phyloP scores from a whole-genome alignment of 2,797 vertebrate genomes.

The Tenualosa thibaudeaui region DNA sequence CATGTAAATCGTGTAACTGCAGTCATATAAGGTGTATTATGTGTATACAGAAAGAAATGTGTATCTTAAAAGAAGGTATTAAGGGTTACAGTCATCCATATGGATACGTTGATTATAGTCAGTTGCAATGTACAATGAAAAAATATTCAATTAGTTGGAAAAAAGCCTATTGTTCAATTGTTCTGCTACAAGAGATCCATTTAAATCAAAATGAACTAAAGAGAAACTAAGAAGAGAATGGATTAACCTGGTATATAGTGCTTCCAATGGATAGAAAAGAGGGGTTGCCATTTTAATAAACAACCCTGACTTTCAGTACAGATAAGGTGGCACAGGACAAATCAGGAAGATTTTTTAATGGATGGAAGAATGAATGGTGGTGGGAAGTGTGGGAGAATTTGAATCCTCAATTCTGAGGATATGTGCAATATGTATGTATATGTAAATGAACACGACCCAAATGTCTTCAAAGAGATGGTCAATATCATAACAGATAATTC shows the following conservation, averaged over 20 bases:
- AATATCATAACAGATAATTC: neutral
- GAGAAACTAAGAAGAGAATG: constrained; percentile 27
- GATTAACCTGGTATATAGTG: constrained; percentile 26
- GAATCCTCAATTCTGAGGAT: neutral
- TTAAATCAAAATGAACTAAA: constrained; percentile 9
- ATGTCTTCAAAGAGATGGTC: neutral
- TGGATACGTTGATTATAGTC: neutral
- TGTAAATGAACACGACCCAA: neutral
- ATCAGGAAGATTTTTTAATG: constrained; percentile 20
- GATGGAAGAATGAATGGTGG: neutral
- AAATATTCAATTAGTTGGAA: neutral
- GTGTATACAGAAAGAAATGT: neutral
- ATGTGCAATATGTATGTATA: no score
- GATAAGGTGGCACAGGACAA: constrained; percentile 25
- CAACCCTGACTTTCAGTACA: constrained; percentile 10
- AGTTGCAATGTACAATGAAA: constrained; percentile 2
- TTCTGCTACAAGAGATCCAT: constrained; percentile 1
- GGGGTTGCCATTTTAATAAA: constrained; percentile 32
- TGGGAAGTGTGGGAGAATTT: neutral
- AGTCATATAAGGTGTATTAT: neutral
- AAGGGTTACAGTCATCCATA: neutral
- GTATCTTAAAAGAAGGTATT: neutral
- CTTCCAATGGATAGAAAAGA: constrained; percentile 23
- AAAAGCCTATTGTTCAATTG: constrained; percentile 11
- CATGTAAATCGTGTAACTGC: neutral